phyloP scores from a whole-genome alignment of 1,140 invertebrate genomes.

The Mylabris phalerata region DNA sequence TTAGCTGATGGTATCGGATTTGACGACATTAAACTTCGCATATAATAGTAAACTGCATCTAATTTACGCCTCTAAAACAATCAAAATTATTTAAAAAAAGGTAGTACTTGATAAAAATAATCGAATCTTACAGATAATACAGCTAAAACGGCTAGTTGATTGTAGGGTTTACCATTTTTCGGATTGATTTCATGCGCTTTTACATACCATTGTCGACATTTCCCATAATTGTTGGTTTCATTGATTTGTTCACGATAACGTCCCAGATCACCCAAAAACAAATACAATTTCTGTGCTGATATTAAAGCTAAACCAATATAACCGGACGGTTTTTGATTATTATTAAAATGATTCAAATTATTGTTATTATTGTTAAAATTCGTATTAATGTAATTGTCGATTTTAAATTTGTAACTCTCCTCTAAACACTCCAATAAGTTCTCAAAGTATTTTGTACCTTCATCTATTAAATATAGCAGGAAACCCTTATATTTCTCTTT shows the following conservation, averaged over 20 bases:
- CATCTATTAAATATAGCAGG: slow-evolving; percentile 68
- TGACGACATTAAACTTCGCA: slow-evolving; percentile 88
- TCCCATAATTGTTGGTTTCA: slow-evolving; percentile 76
- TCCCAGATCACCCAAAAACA: slow-evolving; percentile 85
- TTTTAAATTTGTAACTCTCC: slow-evolving; percentile 64
- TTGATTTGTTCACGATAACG: slow-evolving; percentile 82
- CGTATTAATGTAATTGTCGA: slow-evolving; percentile 56
- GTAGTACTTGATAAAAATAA: not conserved
- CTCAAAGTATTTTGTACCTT: slow-evolving; percentile 74
- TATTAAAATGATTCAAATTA: slow-evolving; percentile 21
- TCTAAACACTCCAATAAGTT: slow-evolving; percentile 67
- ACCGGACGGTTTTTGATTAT: slow-evolving; percentile 53
- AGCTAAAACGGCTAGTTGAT: slow-evolving; percentile 89
- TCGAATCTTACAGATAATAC: slow-evolving; percentile 69
- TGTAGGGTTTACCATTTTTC: slow-evolving; percentile 90
- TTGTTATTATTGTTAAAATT: slow-evolving; percentile 29
- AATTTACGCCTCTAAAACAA: slow-evolving; percentile 76
- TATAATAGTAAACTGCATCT: slow-evolving; percentile 96
- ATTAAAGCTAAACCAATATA: slow-evolving; percentile 69
- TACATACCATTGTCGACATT: slow-evolving; percentile 83
- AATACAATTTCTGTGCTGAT: slow-evolving; percentile 78
- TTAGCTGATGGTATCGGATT: slow-evolving; percentile 86
- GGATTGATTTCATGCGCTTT: slow-evolving; percentile 91
- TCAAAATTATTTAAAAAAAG: slow-evolving; percentile 18
- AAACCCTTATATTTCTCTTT: slow-evolving; percentile 58